These are phyloP conservation scores for Cinclus cinclus DNA, from an alignment of 2,113 vertebrate genomes.

Conservation along the genomic window DNA sequence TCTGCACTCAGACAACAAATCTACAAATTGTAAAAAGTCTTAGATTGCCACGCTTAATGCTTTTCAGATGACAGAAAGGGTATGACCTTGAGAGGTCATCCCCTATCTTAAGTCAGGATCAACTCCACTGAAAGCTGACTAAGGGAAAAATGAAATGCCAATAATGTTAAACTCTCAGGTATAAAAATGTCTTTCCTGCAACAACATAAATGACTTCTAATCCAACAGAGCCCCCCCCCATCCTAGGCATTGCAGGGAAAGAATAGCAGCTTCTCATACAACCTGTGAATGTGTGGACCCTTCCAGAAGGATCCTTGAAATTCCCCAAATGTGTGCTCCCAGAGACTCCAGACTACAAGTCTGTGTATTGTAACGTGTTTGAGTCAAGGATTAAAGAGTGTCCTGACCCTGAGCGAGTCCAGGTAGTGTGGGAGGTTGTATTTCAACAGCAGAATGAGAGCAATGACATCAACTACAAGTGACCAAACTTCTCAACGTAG, in stretches of 20 bases:
- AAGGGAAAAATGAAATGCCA: conserved; percentile 53
- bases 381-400: not conserved
- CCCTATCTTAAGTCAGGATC: conserved; percentile 56
- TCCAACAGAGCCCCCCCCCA: not conserved
- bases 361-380: not conserved
- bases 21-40: not conserved
- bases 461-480: not conserved
- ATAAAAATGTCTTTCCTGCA: conserved; percentile 15
- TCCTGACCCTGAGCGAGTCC: not conserved
- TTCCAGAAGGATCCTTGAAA: not conserved
- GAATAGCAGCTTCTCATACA: not conserved
- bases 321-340: not conserved
- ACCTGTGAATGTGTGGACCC: not conserved
- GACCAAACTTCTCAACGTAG: not conserved
- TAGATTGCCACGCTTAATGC: not conserved
- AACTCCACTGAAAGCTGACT: conserved; percentile 43
- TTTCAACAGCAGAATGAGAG: conserved; percentile 12
- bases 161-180: conserved; percentile 24
- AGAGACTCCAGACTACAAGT: not conserved
- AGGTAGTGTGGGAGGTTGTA: not conserved
- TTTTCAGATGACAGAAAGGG: conserved; percentile 57
- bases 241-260: not conserved
- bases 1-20: not conserved
- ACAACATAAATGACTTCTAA: not conserved
- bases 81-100: conserved; percentile 58